A percentile compares a stretch with the other conserved stretches of the same genome.
These are phyloP conservation scores for Uromys caudimaculatus DNA, from an alignment of 2,797 vertebrate genomes.

Conservation along the genomic window DNA sequence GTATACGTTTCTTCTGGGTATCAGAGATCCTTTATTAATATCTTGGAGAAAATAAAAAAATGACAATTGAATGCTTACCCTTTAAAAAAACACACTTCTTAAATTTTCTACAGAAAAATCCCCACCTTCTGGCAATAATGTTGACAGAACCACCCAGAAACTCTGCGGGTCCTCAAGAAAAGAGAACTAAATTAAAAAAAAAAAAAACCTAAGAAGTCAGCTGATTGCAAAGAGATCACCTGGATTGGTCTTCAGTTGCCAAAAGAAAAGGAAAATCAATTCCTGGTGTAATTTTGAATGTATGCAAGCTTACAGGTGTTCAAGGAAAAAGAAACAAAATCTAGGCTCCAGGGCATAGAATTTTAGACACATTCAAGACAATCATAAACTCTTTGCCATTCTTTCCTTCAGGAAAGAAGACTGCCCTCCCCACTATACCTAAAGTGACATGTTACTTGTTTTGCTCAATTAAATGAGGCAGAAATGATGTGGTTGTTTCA, in stretches of 20 bases:
- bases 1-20: conserved; percentile 41
- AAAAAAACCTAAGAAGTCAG: background rate
- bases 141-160: background rate
- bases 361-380: background rate
- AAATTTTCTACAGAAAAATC: conserved; percentile 39
- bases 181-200: conserved; percentile 23
- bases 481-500: conserved; percentile 27
- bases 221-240: conserved; percentile 47
- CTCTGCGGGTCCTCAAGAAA: background rate
- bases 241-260: conserved; percentile 11
- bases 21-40: conserved; percentile 36
- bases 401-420: conserved; percentile 11
- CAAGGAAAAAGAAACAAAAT: conserved; percentile 16
- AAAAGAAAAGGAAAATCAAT: conserved; percentile 60
- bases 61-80: conserved; percentile 9
- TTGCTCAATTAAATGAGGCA: conserved; percentile 41
- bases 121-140: background rate
- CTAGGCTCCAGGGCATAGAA: background rate
- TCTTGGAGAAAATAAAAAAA: conserved; percentile 38
- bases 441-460: conserved; percentile 26
- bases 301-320: background rate
- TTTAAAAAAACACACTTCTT: conserved; percentile 39
- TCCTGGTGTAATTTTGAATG: background rate
- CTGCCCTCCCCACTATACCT: background rate
- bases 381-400: background rate